These are phyloP conservation scores for Autographa gamma DNA, from an alignment of 2,888 invertebrate genomes.

Conservation along the genomic window DNA sequence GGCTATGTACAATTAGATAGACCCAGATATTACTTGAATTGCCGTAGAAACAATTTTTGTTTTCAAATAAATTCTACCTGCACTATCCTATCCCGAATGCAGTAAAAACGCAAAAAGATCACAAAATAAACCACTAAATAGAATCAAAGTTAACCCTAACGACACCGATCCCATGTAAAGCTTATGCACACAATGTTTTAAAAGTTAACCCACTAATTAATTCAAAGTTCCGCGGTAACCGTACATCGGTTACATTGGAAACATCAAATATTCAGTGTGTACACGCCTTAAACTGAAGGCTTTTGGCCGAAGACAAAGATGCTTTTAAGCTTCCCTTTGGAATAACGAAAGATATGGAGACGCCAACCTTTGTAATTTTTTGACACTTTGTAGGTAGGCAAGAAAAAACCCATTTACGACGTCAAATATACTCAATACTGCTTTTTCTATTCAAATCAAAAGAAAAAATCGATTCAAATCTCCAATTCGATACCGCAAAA, in stretches of 20 bases:
- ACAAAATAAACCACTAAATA: conserved; percentile 31
- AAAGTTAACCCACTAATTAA: conserved; percentile 69
- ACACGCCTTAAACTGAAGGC: conserved; percentile 80
- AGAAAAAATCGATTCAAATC: neutral
- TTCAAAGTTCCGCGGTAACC: conserved; percentile 69
- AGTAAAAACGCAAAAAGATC: neutral
- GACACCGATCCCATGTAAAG: conserved; percentile 43
- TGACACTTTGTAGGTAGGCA: neutral
- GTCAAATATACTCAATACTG: neutral
- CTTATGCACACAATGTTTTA: conserved; percentile 49
- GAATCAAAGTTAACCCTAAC: conserved; percentile 53
- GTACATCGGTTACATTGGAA: conserved; percentile 69
- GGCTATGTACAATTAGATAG: too few relatives aligned
- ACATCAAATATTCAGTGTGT: conserved; percentile 84
- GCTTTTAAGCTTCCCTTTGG: conserved; percentile 82
- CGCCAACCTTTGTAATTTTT: conserved; percentile 14
- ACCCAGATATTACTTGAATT: too few relatives aligned
- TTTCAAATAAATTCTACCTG: neutral
- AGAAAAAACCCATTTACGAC: neutral
- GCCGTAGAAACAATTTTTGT: too few relatives aligned
- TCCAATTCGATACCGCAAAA: neutral
- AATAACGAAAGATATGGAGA: conserved; percentile 65
- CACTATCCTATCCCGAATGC: neutral
- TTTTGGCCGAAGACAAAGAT: conserved; percentile 86
- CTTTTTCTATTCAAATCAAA: neutral